Evolutionary conservation across 2,113 vertebrate genomes (phyloP).

Genomic region (Eulacestoma nigropectus): DNA sequence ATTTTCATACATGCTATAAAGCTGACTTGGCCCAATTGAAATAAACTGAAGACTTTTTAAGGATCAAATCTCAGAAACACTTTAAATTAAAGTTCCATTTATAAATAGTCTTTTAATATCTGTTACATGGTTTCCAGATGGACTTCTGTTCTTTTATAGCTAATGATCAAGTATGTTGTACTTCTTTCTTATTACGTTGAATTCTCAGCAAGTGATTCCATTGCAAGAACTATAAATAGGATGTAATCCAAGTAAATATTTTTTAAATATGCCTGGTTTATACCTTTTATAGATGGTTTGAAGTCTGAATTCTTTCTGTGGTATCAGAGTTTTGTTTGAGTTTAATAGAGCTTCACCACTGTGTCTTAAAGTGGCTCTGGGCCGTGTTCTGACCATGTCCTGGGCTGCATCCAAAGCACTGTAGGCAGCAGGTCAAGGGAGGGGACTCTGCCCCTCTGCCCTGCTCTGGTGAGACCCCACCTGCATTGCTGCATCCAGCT

Average conservation of each 20-base stretch:
- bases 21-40: conserved; percentile 12
- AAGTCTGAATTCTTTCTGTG: background rate
- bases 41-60: background rate
- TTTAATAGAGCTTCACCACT: background rate
- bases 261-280: background rate
- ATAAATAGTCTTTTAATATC: conserved; percentile 56
- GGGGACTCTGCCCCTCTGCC: background rate
- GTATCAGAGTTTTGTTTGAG: background rate
- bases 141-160: conserved; percentile 53
- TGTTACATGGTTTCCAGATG: conserved; percentile 68
- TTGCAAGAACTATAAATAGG: conserved; percentile 49
- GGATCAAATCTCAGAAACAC: conserved; percentile 43
- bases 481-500: background rate
- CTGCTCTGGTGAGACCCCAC: background rate
- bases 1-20: conserved; percentile 2
- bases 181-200: conserved; percentile 28
- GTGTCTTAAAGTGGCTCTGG: background rate
- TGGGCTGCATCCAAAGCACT: background rate
- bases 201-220: conserved; percentile 41
- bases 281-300: background rate
- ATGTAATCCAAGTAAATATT: conserved; percentile 21
- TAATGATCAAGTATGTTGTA: conserved; percentile 7
- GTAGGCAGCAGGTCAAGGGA: background rate
- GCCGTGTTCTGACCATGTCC: background rate
- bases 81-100: conserved; percentile 49